Conservation (phyloP, 2,113 vertebrate species). For the Archilochus colubris region DNA sequence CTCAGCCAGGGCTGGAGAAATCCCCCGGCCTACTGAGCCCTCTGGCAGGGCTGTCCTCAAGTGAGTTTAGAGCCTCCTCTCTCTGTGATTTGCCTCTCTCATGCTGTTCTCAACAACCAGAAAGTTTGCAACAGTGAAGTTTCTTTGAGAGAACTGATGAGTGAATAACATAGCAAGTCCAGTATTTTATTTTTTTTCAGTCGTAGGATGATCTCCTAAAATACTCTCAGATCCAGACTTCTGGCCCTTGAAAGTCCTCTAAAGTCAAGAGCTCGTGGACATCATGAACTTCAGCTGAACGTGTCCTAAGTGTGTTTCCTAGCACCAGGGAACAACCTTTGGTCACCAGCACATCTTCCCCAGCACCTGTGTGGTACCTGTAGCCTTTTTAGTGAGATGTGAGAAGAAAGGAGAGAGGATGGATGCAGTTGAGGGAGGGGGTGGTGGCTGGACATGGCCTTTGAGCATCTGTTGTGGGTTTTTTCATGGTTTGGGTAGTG, state of each 20-base stretch:
- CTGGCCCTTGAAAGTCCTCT: neutral
- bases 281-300: accelerated
- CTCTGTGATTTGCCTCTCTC: neutral
- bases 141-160: neutral
- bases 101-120: neutral
- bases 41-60: neutral
- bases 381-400: neutral
- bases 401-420: no score
- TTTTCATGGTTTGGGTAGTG: neutral
- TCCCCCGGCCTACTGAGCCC: neutral
- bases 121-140: neutral
- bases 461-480: neutral
- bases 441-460: neutral
- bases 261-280: neutral
- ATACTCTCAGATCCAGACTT: neutral
- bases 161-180: accelerated
- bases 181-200: neutral
- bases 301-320: accelerated
- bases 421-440: neutral
- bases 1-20: neutral
- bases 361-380: accelerated
- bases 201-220: neutral
- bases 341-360: accelerated
- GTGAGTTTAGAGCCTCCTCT: neutral
- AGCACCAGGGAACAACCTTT: neutral